Conservation (phyloP, 2,113 vertebrate genomes). For the Rhea americana region DNA sequence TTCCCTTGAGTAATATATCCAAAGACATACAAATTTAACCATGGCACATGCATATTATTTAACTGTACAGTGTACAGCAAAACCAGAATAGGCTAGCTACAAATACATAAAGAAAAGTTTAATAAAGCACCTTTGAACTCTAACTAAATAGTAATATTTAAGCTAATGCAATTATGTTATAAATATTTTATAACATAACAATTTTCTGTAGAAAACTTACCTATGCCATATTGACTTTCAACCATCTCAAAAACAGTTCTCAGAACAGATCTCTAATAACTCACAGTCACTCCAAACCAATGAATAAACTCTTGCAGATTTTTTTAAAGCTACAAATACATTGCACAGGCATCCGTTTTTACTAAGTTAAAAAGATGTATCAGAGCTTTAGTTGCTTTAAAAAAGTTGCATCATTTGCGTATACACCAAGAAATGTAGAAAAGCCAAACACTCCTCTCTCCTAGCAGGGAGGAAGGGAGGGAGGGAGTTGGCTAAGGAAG, state of each 20-base stretch:
- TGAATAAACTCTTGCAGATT: not conserved
- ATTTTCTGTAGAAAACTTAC: not conserved
- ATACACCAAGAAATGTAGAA: not conserved
- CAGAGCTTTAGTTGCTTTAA: not conserved
- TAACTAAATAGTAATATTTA: not conserved
- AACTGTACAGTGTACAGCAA: not conserved
- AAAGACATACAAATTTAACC: not conserved
- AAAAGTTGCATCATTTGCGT: not conserved
- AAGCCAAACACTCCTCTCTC: not conserved
- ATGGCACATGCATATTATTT: not conserved
- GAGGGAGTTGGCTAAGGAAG: not conserved
- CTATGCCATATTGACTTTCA: not conserved
- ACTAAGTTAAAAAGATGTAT: not conserved
- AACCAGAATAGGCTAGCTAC: not conserved
- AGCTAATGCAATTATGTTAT: not conserved
- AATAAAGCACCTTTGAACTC: not conserved
- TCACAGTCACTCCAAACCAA: not conserved
- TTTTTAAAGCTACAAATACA: not conserved
- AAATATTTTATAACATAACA: not conserved
- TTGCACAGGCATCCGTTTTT: not conserved
- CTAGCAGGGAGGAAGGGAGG: too few relatives aligned
- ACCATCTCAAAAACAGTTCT: not conserved
- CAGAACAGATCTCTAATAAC: not conserved
- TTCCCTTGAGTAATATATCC: not conserved
- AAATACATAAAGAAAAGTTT: not conserved